Percentiles rank a stretch among this genome's conserved stretches.
These are phyloP conservation scores for Silvanus unidentatus DNA, from an alignment of 2,888 invertebrate species.

Conservation along the genomic window DNA sequence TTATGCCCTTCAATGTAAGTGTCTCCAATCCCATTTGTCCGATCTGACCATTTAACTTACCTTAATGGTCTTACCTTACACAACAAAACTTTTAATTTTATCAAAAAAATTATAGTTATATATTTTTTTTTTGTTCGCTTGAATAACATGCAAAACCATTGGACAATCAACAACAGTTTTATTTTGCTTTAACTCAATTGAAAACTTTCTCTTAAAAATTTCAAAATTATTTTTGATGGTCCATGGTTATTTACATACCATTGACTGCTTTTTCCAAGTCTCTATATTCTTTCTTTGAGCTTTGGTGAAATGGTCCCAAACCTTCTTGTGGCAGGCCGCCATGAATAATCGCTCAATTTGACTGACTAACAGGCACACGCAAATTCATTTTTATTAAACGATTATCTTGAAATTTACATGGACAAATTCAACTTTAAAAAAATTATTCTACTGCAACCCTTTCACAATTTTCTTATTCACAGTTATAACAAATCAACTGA, in stretches of 20 bases:
- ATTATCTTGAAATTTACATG: constrained; percentile 5
- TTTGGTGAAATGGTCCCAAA: constrained; percentile 99
- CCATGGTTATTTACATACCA: constrained; percentile 62
- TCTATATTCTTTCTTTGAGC: constrained; percentile 98
- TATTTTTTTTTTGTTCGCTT: background rate
- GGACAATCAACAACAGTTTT: constrained; percentile 25
- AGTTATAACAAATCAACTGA: no score
- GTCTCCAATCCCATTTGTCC: background rate
- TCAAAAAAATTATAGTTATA: background rate
- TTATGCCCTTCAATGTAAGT: background rate
- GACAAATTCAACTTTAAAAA: no score
- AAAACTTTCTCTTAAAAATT: no score
- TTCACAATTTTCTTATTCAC: no score
- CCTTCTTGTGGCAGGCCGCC: constrained; percentile 94
- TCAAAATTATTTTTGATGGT: constrained; percentile 24
- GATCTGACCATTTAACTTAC: constrained; percentile 26
- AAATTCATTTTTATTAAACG: constrained; percentile 40
- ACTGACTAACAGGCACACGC: constrained; percentile 73
- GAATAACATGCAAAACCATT: constrained; percentile 31
- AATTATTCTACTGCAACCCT: background rate
- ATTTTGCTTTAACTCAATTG: background rate
- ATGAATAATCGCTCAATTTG: constrained; percentile 98
- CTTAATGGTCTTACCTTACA: constrained; percentile 27
- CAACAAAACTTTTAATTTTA: background rate
- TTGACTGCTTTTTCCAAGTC: constrained; percentile 93